phyloP scores from a whole-genome alignment of 2,888 invertebrate species.

The Gryllus longicercus region DNA sequence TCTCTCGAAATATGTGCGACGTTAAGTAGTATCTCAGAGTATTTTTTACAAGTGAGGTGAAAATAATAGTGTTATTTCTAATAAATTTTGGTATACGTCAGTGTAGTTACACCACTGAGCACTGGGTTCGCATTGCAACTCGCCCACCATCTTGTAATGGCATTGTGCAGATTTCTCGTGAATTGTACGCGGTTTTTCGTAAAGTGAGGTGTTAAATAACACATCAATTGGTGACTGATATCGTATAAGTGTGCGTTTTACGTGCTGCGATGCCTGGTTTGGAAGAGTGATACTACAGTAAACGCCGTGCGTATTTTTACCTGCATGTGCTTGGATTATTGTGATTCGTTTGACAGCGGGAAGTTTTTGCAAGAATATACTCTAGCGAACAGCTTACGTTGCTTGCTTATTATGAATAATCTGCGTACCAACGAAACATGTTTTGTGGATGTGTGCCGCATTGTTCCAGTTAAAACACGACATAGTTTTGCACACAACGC shows the following conservation, averaged over 20 bases:
- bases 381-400: not conserved
- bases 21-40: not conserved
- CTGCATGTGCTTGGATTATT: conserved; percentile 9
- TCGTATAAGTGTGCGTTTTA: not conserved
- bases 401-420: conserved; percentile 6
- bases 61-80: not conserved
- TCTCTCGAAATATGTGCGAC: not conserved
- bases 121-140: conserved; percentile 1
- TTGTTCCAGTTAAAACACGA: not conserved
- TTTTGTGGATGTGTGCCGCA: not conserved
- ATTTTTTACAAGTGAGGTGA: not conserved
- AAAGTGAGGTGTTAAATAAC: not conserved
- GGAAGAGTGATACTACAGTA: not conserved
- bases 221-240: not conserved
- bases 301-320: not conserved
- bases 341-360: conserved; percentile 1
- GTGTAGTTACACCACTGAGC: conserved; percentile 7
- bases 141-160: conserved; percentile 32
- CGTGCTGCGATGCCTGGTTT: not conserved
- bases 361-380: not conserved
- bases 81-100: conserved; percentile 17
- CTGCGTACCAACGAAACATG: not conserved
- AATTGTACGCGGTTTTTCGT: not conserved
- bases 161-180: conserved; percentile 32
- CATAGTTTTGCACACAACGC: not conserved